A percentile compares a stretch with the other conserved stretches of the same genome.
Conservation (phyloP, 2,888 invertebrate genomes). For the Yponomeuta sedellus region DNA sequence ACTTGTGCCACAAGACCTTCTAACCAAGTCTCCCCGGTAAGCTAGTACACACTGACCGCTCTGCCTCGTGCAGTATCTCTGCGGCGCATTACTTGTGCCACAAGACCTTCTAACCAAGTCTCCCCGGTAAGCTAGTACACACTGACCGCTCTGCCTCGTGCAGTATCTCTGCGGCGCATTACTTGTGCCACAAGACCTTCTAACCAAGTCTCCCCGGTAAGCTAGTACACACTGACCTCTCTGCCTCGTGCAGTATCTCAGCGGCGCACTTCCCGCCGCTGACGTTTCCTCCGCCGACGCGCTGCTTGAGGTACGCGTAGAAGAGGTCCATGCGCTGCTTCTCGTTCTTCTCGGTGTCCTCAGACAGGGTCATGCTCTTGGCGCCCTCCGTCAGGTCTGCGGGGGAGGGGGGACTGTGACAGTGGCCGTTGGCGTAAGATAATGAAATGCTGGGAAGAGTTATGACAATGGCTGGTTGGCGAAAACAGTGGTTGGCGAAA, state of each 20-base stretch:
- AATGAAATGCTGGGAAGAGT: too few species aligned
- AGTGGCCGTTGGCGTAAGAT: too few species aligned
- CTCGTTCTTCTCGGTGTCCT: conserved; percentile 96
- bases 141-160: conserved; percentile 86
- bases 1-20: too few species aligned
- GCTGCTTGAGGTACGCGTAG: conserved; percentile 81
- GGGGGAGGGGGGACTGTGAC: conserved; percentile 7
- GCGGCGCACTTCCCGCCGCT: conserved; percentile 9
- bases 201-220: too few species aligned
- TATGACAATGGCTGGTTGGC: too few species aligned
- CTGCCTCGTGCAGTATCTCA: conserved; percentile 53
- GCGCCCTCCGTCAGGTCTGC: conserved; percentile 92
- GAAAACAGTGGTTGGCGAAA: too few species aligned
- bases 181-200: too few species aligned
- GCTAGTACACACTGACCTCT: conserved; percentile 35
- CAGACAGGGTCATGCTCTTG: conserved; percentile 94
- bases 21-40: too few species aligned
- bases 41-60: conserved; percentile 62
- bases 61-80: conserved; percentile 84
- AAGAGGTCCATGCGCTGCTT: conserved; percentile 97
- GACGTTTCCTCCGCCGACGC: conserved; percentile 30
- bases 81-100: too few species aligned
- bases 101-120: too few species aligned
- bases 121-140: too few species aligned
- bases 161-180: conserved; percentile 49